Conservation (phyloP, 1,140 invertebrate species). For the Ips typographus region DNA sequence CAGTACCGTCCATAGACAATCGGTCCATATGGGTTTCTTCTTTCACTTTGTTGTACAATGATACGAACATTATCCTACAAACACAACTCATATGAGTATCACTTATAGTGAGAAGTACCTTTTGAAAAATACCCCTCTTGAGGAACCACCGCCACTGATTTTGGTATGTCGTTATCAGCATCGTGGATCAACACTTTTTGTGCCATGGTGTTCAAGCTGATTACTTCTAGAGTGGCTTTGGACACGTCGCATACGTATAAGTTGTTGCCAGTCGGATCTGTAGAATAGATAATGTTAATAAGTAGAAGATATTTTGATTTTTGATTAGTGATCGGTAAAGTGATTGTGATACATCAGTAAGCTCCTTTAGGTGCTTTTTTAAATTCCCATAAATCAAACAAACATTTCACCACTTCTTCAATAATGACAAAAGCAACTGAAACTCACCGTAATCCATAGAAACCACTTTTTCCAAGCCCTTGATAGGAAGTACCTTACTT, state of each 20-base stretch:
- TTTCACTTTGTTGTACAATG: constrained; percentile 53
- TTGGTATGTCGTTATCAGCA: constrained; percentile 57
- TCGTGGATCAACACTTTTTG: constrained; percentile 60
- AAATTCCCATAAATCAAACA: not conserved
- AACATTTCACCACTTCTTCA: not conserved
- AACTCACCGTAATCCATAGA: constrained; percentile 63
- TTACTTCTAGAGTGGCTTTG: constrained; percentile 58
- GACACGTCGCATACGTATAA: constrained; percentile 66
- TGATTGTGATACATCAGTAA: too few relatives aligned
- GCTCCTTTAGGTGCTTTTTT: too few relatives aligned
- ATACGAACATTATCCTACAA: constrained; percentile 65
- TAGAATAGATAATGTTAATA: constrained; percentile 5
- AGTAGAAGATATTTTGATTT: not conserved
- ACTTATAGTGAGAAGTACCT: constrained; percentile 1
- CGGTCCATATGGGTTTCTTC: constrained; percentile 60
- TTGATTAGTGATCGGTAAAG: too few relatives aligned
- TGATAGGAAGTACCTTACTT: constrained; percentile 50
- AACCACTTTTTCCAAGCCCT: constrained; percentile 58
- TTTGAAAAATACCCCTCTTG: constrained; percentile 59
- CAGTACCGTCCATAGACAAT: constrained; percentile 59
- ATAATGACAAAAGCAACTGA: constrained; percentile 30
- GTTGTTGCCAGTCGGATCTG: constrained; percentile 65
- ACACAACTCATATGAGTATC: not conserved
- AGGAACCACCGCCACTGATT: constrained; percentile 63
- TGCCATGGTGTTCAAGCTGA: constrained; percentile 57